Base-by-base conservation (phyloP, 1,140 invertebrate species). In the Babylonia areolata region DNA sequence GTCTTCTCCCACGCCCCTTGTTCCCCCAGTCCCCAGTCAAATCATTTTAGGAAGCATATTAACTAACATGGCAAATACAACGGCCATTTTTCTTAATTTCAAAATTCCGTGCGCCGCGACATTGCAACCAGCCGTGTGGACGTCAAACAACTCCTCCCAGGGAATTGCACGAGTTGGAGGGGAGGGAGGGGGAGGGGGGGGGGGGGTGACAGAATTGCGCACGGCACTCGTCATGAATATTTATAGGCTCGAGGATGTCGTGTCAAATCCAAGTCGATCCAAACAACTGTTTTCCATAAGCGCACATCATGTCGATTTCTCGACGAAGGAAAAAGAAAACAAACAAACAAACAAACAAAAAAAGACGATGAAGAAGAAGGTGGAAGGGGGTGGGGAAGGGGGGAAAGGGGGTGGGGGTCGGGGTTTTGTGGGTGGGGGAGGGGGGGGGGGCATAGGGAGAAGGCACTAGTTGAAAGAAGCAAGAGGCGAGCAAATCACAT, bases 241-340 rank as follows among this genome's bases (percentile, higher is more conserved):
- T 82, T 64, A 82, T 82, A 40, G 64, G 81, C 81, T 54, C 58
- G 81, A 35, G n/a, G 33, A 58, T 82, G 81, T 64, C 81, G 81
- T 82, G 81, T 82, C 81, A 82, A 82, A 69, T 82, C 81, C 81
- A 40, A 64, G 81, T 82, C 81, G 54, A 82, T 82, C 81, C 81
- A 82, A 82, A 82, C 81, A 82, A 82, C 81, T 82, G 40, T 64
- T 82, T 82, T 82, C 81, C 81, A 82, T 82, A 82, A 64, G 81
- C 33, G 81, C 33, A 69, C 81, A 82, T 69, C 81, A 82, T 82
- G 81, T 64, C 58, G 33, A n/a, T 82, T 82, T 82, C 64, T 20
- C 37, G 2, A 31, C 35, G 75, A 11, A 11, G 20, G 46, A 51
- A 51, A 51, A 51, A 51, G 46, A 20, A 51, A 51, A 20, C 9